These are phyloP conservation scores for Phataginus tetradactyla DNA, from an alignment of 2,797 vertebrate genomes.

Conservation along the genomic window DNA sequence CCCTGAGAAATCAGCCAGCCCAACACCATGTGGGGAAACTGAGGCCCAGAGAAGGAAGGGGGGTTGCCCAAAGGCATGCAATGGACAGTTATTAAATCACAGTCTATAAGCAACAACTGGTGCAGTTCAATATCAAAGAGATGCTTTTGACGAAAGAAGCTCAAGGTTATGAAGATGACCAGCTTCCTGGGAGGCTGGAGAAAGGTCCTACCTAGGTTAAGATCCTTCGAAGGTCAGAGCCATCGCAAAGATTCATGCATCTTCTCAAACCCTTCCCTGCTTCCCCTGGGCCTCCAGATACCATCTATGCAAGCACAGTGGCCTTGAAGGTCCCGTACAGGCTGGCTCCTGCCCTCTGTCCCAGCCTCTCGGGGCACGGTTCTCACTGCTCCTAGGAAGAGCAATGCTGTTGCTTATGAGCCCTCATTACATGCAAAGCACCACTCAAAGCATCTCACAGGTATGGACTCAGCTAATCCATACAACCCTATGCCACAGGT, in stretches of 20 bases:
- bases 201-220: too few species aligned
- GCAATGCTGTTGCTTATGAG: too few species aligned
- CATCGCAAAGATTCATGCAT: not conserved
- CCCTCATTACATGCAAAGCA: accelerated
- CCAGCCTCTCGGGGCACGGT: not conserved
- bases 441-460: not conserved
- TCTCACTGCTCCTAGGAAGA: not conserved
- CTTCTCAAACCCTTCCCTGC: not conserved
- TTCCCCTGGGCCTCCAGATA: not conserved
- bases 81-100: not conserved
- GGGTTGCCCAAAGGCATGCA: not conserved
- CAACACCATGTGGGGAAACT: not conserved
- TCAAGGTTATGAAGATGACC: too few species aligned
- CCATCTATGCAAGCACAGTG: accelerated
- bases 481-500: not conserved
- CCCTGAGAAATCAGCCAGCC: not conserved
- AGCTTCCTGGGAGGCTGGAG: not conserved
- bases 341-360: not conserved
- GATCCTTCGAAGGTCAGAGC: not conserved
- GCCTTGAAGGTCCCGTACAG: accelerated
- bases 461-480: accelerated
- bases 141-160: not conserved
- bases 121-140: not conserved
- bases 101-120: not conserved
- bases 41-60: not conserved